A percentile compares a stretch with the other conserved stretches of the same genome.
Evolutionary conservation across 2,113 vertebrate genomes (phyloP).

Genomic region (Speoplatyrhinus poulsoni): DNA sequence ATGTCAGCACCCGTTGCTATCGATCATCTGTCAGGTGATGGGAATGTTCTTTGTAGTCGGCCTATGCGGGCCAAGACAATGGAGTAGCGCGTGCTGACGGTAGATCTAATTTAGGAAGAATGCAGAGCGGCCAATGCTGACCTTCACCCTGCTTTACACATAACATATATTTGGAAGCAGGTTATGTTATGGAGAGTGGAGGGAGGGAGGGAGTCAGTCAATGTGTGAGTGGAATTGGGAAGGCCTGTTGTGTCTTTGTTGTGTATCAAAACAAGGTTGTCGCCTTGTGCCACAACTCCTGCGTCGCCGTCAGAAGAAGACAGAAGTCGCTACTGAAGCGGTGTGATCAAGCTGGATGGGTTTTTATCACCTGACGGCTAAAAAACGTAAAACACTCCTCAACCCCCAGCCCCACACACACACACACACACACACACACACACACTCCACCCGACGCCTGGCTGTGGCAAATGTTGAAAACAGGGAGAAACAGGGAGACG

Average conservation of each 20-base stretch:
- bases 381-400: not conserved
- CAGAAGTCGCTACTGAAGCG: constrained; percentile 55
- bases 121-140: constrained; percentile 33
- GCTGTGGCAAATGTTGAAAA: not conserved
- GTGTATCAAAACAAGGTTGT: constrained; percentile 59
- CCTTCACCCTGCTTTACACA: constrained; percentile 27
- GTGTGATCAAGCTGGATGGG: constrained; percentile 34
- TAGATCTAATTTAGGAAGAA: constrained; percentile 42
- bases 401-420: no score
- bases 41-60: constrained; percentile 17
- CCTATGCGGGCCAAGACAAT: not conserved
- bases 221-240: not conserved
- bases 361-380: constrained; percentile 53
- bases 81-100: constrained; percentile 36
- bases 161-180: constrained; percentile 37
- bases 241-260: constrained; percentile 50
- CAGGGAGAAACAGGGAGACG: not conserved
- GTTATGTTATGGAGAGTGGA: not conserved
- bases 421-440: no score
- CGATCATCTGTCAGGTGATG: constrained; percentile 12
- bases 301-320: constrained; percentile 21
- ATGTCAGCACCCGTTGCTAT: constrained; percentile 34
- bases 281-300: constrained; percentile 23
- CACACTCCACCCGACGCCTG: no score
- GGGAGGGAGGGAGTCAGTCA: not conserved